Conservation (phyloP, 1,140 invertebrate species). For the Lamellibrachia luymesi region DNA sequence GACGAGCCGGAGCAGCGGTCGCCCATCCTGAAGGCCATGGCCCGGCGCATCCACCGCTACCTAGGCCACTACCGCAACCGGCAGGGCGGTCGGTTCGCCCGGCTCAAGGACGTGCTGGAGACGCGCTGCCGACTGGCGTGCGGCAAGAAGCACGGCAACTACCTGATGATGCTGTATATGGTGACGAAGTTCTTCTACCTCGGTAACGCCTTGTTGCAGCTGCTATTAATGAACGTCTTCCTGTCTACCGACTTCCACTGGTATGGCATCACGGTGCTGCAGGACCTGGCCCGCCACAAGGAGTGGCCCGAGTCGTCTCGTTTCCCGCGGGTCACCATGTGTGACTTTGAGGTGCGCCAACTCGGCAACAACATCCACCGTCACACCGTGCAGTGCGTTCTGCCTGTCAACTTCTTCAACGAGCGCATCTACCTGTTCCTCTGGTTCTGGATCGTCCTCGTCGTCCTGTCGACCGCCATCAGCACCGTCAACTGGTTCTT, state of each 20-base stretch:
- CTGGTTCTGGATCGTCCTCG: constrained; percentile 58
- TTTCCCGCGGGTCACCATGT: constrained; percentile 60
- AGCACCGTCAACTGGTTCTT: constrained; percentile 32
- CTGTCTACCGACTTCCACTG: constrained; percentile 57
- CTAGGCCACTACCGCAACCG: constrained; percentile 52
- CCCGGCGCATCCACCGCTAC: constrained; percentile 37
- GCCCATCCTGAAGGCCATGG: constrained; percentile 29
- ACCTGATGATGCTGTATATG: constrained; percentile 54
- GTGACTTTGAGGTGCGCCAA: constrained; percentile 53
- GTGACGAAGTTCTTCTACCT: constrained; percentile 32
- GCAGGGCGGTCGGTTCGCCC: constrained; percentile 47
- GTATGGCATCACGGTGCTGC: constrained; percentile 54
- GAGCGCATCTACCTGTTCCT: constrained; percentile 62
- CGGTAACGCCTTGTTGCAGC: constrained; percentile 30
- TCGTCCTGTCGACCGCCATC: constrained; percentile 30
- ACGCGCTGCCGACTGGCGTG: constrained; percentile 50
- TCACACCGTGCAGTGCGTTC: constrained; percentile 57
- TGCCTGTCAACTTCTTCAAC: constrained; percentile 62
- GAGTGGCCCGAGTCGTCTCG: constrained; percentile 45
- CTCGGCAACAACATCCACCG: constrained; percentile 55
- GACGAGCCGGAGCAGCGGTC: constrained; percentile 23
- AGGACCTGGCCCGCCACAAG: constrained; percentile 40
- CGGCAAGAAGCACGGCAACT: constrained; percentile 60
- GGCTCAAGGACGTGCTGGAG: constrained; percentile 48
- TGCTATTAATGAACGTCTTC: constrained; percentile 33